Conservation (phyloP, 2,113 vertebrate genomes). For the Engystomops pustulosus region DNA sequence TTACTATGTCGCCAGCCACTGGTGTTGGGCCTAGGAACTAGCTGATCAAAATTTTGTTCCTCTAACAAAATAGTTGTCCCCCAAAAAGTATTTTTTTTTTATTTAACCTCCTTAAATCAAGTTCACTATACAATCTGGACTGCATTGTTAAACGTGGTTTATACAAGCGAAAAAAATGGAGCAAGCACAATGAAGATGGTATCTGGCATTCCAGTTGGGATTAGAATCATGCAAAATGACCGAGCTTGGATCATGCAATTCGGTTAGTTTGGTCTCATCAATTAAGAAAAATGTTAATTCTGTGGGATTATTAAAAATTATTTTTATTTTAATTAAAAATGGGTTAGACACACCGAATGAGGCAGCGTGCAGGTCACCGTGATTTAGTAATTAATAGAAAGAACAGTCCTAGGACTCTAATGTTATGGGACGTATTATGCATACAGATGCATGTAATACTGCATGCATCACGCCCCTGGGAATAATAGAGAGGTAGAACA, state of each 20-base stretch:
- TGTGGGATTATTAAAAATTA: conserved; percentile 61
- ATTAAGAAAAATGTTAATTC: conserved; percentile 69
- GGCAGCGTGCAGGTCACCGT: conserved; percentile 67
- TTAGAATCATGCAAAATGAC: conserved; percentile 78
- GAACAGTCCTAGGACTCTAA: not conserved
- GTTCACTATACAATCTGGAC: conserved; percentile 36
- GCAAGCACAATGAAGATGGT: conserved; percentile 63
- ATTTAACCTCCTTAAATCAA: conserved; percentile 60
- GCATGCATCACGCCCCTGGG: conserved; percentile 73
- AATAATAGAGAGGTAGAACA: conserved; percentile 32
- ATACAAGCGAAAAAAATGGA: conserved; percentile 60
- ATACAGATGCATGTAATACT: conserved; percentile 58
- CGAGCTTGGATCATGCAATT: conserved; percentile 60
- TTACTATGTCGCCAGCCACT: too few relatives aligned
- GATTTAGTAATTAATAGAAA: conserved; percentile 67
- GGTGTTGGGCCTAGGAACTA: too few relatives aligned
- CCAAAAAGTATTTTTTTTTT: not conserved
- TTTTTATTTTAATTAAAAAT: conserved; percentile 51
- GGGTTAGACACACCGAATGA: conserved; percentile 68
- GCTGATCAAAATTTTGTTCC: too few relatives aligned
- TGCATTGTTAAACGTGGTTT: conserved; percentile 28
- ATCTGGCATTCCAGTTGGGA: conserved; percentile 65
- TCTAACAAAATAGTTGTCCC: not conserved
- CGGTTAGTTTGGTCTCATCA: conserved; percentile 59
- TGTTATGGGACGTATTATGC: not conserved